These are phyloP conservation scores for Turritopsis dohrnii DNA, from an alignment of 30 jellyfish, hydroid and myxozoan species.

Conservation along the genomic window DNA sequence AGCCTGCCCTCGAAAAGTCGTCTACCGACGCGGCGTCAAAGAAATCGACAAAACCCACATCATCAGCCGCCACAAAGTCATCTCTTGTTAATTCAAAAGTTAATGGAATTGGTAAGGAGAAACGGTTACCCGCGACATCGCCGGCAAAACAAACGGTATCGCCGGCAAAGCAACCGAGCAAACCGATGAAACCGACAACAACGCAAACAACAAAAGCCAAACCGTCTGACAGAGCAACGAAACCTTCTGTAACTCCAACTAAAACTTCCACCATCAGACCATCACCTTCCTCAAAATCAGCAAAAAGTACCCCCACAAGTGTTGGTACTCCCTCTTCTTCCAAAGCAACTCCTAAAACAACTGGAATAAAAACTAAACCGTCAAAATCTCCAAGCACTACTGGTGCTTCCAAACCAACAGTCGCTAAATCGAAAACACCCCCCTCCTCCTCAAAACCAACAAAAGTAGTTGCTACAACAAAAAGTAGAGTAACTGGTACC, in stretches of 20 bases:
- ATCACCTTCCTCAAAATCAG: background rate
- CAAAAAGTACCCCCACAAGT: background rate
- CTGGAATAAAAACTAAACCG: background rate
- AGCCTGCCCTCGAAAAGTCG: background rate
- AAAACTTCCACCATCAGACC: background rate
- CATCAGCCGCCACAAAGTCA: background rate
- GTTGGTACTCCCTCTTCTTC: background rate
- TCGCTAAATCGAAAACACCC: constrained; percentile 13
- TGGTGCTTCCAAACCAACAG: background rate
- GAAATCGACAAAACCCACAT: constrained; percentile 2
- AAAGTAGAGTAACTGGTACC: background rate
- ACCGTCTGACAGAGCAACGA: background rate
- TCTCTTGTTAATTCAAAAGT: constrained; percentile 15
- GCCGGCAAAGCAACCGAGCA: background rate
- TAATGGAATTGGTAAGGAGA: background rate
- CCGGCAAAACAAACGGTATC: background rate
- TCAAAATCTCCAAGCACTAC: background rate
- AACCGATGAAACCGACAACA: background rate
- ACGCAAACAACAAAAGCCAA: background rate
- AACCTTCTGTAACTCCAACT: background rate
- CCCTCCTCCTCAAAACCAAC: constrained; percentile 23
- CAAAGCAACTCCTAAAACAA: background rate
- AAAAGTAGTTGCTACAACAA: constrained; percentile 5
- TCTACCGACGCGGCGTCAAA: background rate
- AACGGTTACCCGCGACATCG: background rate